Evolutionary conservation across 2,797 vertebrate genomes (phyloP).

Genomic region (Sebastes oblongus): DNA sequence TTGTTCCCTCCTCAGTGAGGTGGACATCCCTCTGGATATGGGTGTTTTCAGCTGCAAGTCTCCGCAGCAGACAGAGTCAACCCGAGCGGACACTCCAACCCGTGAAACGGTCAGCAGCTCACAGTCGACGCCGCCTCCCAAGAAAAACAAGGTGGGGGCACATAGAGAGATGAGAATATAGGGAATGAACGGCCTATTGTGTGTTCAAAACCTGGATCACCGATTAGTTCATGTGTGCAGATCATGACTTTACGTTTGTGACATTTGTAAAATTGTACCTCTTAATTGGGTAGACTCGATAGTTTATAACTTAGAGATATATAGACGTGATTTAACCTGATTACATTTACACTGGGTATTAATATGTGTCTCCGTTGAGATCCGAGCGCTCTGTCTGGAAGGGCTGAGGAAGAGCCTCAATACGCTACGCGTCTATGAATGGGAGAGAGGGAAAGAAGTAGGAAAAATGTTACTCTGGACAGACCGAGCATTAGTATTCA

Average conservation of each 20-base stretch:
- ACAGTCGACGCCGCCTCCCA: slow-evolving; percentile 79
- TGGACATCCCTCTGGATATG: slow-evolving; percentile 76
- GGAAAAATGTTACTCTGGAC: too few relatives aligned
- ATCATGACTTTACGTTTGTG: not conserved
- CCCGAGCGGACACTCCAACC: slow-evolving; percentile 74
- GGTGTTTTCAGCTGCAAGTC: slow-evolving; percentile 58
- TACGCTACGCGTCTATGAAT: too few relatives aligned
- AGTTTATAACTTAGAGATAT: not conserved
- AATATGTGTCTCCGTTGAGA: too few relatives aligned
- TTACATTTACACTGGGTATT: too few relatives aligned
- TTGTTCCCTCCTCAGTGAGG: slow-evolving; percentile 51
- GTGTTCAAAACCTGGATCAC: not conserved
- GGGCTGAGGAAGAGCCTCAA: too few relatives aligned
- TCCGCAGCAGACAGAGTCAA: slow-evolving; percentile 65
- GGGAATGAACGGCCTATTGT: not conserved
- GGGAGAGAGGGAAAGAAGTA: too few relatives aligned
- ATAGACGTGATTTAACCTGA: too few relatives aligned
- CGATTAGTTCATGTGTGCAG: not conserved
- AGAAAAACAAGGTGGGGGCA: slow-evolving; percentile 79
- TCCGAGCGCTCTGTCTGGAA: too few relatives aligned
- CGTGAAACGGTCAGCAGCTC: slow-evolving; percentile 83
- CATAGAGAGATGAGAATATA: not conserved
- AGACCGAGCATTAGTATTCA: too few relatives aligned
- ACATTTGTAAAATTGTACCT: not conserved
- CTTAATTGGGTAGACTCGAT: not conserved